These are phyloP conservation scores for Poeciliopsis turrubarensis DNA, from an alignment of 2,113 vertebrate genomes.

Conservation along the genomic window DNA sequence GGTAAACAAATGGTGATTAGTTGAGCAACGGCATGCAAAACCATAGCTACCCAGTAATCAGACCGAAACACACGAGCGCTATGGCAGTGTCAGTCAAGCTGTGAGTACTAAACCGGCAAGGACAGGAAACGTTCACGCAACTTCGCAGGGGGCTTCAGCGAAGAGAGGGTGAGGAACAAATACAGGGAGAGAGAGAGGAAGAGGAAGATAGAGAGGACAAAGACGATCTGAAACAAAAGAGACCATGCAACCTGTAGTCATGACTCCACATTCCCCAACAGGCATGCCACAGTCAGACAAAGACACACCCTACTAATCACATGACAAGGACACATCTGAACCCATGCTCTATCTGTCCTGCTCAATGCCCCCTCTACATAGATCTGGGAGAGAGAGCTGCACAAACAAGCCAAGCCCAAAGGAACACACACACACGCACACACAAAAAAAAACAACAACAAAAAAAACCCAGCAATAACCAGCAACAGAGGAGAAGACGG, in stretches of 20 bases:
- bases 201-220: conserved; percentile 76
- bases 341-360: conserved; percentile 73
- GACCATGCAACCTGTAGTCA: conserved; percentile 75
- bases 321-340: conserved; percentile 63
- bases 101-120: conserved; percentile 78
- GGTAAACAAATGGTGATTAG: conserved; percentile 70
- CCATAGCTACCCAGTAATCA: conserved; percentile 76
- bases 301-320: conserved; percentile 61
- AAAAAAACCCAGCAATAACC: conserved; percentile 48
- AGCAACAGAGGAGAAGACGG: conserved; percentile 46
- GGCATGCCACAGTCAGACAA: conserved; percentile 69
- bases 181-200: conserved; percentile 79
- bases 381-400: conserved; percentile 63
- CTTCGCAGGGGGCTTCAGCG: conserved; percentile 77
- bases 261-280: conserved; percentile 76
- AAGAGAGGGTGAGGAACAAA: conserved; percentile 79
- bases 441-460: conserved; percentile 38
- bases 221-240: conserved; percentile 82
- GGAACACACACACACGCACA: not conserved
- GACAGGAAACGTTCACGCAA: conserved; percentile 78
- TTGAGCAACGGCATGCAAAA: conserved; percentile 74
- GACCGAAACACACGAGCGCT: conserved; percentile 75
- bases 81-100: conserved; percentile 79
- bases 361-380: conserved; percentile 51
- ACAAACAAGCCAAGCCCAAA: conserved; percentile 41